Evolutionary conservation across 1,140 invertebrate species (phyloP).

Genomic region (Drosophila sturtevanti): DNA sequence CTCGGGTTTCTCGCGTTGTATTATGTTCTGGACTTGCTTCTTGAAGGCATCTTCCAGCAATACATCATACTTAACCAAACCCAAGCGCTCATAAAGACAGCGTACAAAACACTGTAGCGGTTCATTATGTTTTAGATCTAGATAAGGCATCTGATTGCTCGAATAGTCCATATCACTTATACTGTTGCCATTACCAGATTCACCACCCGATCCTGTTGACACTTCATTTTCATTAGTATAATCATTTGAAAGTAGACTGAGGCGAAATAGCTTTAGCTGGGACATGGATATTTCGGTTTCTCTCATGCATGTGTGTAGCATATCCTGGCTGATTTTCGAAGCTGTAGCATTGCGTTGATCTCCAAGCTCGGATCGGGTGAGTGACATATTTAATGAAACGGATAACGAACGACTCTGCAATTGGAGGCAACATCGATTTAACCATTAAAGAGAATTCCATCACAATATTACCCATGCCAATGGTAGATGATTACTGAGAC

Average conservation of each 20-base stretch:
- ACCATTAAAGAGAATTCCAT: not conserved
- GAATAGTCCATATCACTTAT: slow-evolving; percentile 48
- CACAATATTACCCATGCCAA: slow-evolving; percentile 43
- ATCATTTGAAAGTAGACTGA: slow-evolving; percentile 60
- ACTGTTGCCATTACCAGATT: slow-evolving; percentile 41
- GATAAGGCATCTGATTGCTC: slow-evolving; percentile 29
- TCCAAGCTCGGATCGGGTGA: slow-evolving; percentile 50
- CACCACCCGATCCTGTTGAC: slow-evolving; percentile 15
- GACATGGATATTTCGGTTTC: slow-evolving; percentile 71
- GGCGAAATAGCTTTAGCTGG: slow-evolving; percentile 67
- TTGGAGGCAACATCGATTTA: not conserved
- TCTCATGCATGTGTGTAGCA: slow-evolving; percentile 63
- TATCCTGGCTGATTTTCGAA: slow-evolving; percentile 48
- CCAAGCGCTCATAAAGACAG: slow-evolving; percentile 58
- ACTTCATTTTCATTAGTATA: slow-evolving; percentile 52
- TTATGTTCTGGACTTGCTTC: slow-evolving; percentile 49
- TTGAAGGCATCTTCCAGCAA: slow-evolving; percentile 65
- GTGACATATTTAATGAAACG: slow-evolving; percentile 67
- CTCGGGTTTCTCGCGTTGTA: slow-evolving; percentile 50
- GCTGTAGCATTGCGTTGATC: slow-evolving; percentile 21
- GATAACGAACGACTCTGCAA: slow-evolving; percentile 82
- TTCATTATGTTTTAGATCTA: slow-evolving; percentile 63
- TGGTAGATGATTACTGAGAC: slow-evolving; percentile 34
- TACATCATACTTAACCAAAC: slow-evolving; percentile 58
- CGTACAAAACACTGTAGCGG: slow-evolving; percentile 68